phyloP scores from a whole-genome alignment of 1,140 invertebrate genomes.

The Polyergus mexicanus region DNA sequence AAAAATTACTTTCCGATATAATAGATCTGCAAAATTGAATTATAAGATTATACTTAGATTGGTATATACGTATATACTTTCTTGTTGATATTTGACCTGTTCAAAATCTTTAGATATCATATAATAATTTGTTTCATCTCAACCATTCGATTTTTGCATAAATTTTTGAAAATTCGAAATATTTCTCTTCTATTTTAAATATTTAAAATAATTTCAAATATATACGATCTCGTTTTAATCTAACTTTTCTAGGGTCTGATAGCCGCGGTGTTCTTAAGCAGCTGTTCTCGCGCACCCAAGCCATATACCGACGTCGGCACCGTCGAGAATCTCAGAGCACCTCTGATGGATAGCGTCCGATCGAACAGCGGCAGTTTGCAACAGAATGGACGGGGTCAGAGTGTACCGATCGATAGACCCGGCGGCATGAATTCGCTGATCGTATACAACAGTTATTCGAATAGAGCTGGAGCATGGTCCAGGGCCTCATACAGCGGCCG shows the following conservation, averaged over 20 bases:
- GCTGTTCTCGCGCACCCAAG: conserved; percentile 79
- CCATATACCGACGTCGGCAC: conserved; percentile 83
- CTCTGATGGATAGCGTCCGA: conserved; percentile 79
- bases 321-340: conserved; percentile 78
- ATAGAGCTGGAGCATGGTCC: conserved; percentile 89
- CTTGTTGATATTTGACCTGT: not conserved
- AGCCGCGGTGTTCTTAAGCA: conserved; percentile 83
- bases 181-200: no score
- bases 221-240: not conserved
- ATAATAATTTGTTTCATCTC: no score
- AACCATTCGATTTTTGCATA: no score
- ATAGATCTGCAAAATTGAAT: not conserved
- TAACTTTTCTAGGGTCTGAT: conserved; percentile 79
- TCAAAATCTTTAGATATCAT: no score
- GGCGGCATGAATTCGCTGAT: conserved; percentile 91
- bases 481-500: conserved; percentile 84
- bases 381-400: conserved; percentile 61
- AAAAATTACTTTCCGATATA: not conserved
- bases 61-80: not conserved
- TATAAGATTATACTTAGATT: not conserved
- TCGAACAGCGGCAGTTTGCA: conserved; percentile 53
- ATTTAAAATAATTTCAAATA: no score
- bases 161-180: no score
- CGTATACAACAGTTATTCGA: conserved; percentile 92
- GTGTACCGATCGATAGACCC: conserved; percentile 84